These are phyloP conservation scores for Diogma glabrata DNA, from an alignment of 2,888 invertebrate species.

Conservation along the genomic window DNA sequence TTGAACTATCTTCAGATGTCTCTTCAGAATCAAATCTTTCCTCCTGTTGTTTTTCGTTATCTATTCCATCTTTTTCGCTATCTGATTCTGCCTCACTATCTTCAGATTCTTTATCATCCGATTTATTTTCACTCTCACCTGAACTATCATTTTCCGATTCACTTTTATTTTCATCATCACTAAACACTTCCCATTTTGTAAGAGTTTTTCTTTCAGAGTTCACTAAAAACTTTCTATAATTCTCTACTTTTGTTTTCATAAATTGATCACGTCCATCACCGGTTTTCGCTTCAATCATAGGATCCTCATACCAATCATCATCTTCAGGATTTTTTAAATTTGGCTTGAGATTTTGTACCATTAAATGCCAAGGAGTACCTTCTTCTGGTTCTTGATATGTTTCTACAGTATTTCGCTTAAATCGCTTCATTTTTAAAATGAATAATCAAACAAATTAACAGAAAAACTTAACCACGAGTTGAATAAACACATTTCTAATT, in stretches of 20 bases:
- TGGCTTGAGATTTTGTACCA: slow-evolving; percentile 4
- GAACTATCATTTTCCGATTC: neutral
- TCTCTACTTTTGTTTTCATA: neutral
- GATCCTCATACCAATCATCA: neutral
- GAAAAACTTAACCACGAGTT: too few relatives aligned
- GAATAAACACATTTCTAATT: too few relatives aligned
- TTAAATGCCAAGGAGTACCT: slow-evolving; percentile 5
- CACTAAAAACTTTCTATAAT: neutral
- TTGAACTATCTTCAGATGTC: too few relatives aligned
- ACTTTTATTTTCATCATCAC: neutral
- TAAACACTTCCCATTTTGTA: slow-evolving; percentile 7
- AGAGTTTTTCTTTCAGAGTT: neutral
- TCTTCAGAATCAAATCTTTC: neutral
- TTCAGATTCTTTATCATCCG: neutral
- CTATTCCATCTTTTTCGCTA: neutral
- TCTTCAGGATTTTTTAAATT: slow-evolving; percentile 6
- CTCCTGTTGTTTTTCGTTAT: neutral
- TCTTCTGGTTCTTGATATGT: neutral
- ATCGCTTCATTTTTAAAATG: too few relatives aligned
- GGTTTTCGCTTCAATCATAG: neutral
- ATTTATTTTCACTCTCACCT: neutral
- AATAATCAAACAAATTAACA: too few relatives aligned
- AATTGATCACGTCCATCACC: neutral
- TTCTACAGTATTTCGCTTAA: too few relatives aligned
- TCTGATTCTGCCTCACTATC: neutral